Conservation (phyloP, 2,888 invertebrate species). For the Panopea generosa region DNA sequence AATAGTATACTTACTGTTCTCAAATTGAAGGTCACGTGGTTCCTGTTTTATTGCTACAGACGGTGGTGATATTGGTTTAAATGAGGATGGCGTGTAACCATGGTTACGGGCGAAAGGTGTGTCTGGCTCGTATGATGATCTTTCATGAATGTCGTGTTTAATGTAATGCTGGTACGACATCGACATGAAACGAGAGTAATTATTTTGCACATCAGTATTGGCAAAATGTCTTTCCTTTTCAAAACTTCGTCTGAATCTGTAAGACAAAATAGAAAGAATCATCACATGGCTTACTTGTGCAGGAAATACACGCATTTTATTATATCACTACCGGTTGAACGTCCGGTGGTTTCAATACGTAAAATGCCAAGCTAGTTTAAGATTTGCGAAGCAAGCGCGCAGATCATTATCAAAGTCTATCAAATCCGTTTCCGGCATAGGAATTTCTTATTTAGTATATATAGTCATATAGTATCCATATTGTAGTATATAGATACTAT, state of each 20-base stretch:
- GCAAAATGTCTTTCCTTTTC: constrained; percentile 57
- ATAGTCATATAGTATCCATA: too few relatives aligned
- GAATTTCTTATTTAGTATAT: too few relatives aligned
- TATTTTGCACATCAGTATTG: constrained; percentile 54
- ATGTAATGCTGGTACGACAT: constrained; percentile 71
- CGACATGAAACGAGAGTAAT: constrained; percentile 66
- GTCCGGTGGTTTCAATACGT: too few relatives aligned
- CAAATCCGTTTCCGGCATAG: too few relatives aligned
- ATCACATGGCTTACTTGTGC: too few relatives aligned
- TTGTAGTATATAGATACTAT: too few relatives aligned
- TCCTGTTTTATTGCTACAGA: constrained; percentile 75
- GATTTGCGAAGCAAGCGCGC: too few relatives aligned
- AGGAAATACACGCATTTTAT: too few relatives aligned
- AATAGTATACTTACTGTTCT: constrained; percentile 64
- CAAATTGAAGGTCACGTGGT: constrained; percentile 73
- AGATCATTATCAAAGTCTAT: too few relatives aligned
- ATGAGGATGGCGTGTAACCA: constrained; percentile 65
- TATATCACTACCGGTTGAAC: too few relatives aligned
- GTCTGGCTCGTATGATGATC: constrained; percentile 66
- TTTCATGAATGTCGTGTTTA: constrained; percentile 70
- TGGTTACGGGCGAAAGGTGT: constrained; percentile 63
- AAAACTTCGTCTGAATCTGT: constrained; percentile 29
- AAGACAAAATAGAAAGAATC: too few relatives aligned
- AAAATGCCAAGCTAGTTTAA: too few relatives aligned
- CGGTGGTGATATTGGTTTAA: constrained; percentile 58